These are phyloP conservation scores for Molossus molossus DNA, from an alignment of 2,797 vertebrate genomes.

Conservation along the genomic window DNA sequence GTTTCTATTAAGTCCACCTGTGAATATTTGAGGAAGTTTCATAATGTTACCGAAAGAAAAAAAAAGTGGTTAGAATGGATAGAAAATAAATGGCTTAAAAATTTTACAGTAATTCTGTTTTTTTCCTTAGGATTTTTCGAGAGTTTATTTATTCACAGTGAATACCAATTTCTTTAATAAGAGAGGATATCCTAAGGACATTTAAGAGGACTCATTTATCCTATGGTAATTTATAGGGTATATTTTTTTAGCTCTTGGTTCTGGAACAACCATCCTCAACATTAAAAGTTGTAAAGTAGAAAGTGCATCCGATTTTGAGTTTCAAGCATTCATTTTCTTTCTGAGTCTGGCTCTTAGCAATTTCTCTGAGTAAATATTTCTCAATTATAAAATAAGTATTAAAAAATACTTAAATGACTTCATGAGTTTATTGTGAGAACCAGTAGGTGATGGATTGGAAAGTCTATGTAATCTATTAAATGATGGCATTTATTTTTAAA, in stretches of 20 bases:
- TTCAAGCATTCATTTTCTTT: background rate
- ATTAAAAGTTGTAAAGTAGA: background rate
- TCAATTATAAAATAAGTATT: background rate
- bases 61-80: background rate
- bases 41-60: background rate
- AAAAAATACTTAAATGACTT: background rate
- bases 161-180: background rate
- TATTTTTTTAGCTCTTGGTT: background rate
- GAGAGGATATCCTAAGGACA: background rate
- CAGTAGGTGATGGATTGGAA: background rate
- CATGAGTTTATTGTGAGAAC: background rate
- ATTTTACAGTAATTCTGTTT: background rate
- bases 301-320: background rate
- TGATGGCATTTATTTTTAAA: background rate
- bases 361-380: slow-evolving; percentile 2
- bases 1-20: background rate
- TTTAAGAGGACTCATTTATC: background rate
- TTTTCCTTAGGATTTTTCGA: background rate
- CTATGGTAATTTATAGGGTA: background rate
- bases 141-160: background rate
- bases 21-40: slow-evolving; percentile 1
- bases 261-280: background rate
- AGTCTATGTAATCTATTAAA: background rate
- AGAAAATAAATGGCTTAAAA: background rate
- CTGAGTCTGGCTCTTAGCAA: background rate